Evolutionary conservation across 2,888 invertebrate species (phyloP).

Genomic region (Colostygia pectinataria): DNA sequence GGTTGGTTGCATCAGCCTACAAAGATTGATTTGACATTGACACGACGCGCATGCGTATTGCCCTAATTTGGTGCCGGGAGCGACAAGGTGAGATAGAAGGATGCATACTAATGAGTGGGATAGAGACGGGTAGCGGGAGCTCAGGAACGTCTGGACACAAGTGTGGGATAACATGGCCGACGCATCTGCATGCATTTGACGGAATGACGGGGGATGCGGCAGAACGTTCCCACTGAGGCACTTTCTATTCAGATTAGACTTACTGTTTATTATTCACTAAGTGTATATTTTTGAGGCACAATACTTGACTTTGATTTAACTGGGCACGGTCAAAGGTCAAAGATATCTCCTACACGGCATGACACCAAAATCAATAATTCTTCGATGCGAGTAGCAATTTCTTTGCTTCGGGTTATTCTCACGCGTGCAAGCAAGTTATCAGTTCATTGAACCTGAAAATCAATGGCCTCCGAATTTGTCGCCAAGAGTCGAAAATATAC

Average conservation of each 20-base stretch:
- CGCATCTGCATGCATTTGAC: constrained; percentile 73
- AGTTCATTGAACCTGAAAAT: constrained; percentile 45
- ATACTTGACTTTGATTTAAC: constrained; percentile 2
- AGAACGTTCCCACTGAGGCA: constrained; percentile 39
- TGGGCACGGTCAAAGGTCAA: constrained; percentile 23
- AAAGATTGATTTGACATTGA: constrained; percentile 83
- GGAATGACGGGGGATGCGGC: constrained; percentile 47
- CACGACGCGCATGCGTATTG: constrained; percentile 78
- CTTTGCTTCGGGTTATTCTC: constrained; percentile 30
- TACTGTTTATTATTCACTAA: constrained; percentile 24
- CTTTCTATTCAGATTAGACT: constrained; percentile 37
- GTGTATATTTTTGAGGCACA: constrained; percentile 11
- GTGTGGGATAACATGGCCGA: constrained; percentile 71
- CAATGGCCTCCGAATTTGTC: constrained; percentile 32
- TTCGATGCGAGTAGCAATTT: constrained; percentile 24
- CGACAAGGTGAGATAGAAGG: constrained; percentile 48
- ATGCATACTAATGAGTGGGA: constrained; percentile 44
- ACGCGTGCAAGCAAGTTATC: constrained; percentile 35
- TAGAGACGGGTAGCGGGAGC: constrained; percentile 49
- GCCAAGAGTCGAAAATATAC: constrained; percentile 23
- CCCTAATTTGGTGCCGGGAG: constrained; percentile 68
- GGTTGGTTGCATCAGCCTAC: constrained; percentile 75
- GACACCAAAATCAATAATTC: constrained; percentile 25
- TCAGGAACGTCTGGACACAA: constrained; percentile 49
- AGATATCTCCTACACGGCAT: constrained; percentile 12